Evolutionary conservation across 2,797 vertebrate species (phyloP), one percentile per base, ranked within the genome.

Genomic region (Dermochelys coriacea): DNA sequence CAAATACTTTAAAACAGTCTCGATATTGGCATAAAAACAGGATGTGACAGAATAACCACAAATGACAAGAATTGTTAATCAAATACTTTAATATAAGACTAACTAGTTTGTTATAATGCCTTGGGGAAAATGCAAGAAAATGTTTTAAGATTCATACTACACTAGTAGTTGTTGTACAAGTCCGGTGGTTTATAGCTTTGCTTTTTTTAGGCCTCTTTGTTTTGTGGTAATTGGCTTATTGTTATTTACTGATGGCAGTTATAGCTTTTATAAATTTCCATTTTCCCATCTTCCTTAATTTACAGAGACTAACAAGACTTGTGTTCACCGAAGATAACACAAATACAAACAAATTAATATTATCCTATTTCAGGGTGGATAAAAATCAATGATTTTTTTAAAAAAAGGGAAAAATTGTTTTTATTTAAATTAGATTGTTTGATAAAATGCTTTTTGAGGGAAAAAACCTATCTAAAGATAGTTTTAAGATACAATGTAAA

Each of bases 51-150:
- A 1, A 0, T 80, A 85, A n/a, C 54, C 85, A 78, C 57, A 95
- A 93, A 93, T 79, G 4, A 68, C 55, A 84, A 52, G 85, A 85
- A 82, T 77, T 52, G 81, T 92, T 85, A 25, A 74, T 23, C 11
- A 83, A 85, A 86, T 19, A 10, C 31, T 84, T 83, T 79, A 79
- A 94, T 29, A 15, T 52, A 91, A 85, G 90, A 88, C 27, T 87
- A 88, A 94, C 78, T 84, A 87, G 87, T 86, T 89, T 85, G 78
- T 34, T 21, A 14, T 23, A 87, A 87, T 90, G 82, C 92, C 82
- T 80, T 50, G 31, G 8, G 29, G 80, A 57, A 37, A 91, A 78
- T 37, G 85, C 25, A 91, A 68, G 2, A 59, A 64, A 87, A 27
- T 21, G 2, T 87, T 93, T 93, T 47, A 79, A 51, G 45, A 88